These are phyloP conservation scores for Chelon labrosus DNA, from an alignment of 2,797 vertebrate species.

Conservation along the genomic window DNA sequence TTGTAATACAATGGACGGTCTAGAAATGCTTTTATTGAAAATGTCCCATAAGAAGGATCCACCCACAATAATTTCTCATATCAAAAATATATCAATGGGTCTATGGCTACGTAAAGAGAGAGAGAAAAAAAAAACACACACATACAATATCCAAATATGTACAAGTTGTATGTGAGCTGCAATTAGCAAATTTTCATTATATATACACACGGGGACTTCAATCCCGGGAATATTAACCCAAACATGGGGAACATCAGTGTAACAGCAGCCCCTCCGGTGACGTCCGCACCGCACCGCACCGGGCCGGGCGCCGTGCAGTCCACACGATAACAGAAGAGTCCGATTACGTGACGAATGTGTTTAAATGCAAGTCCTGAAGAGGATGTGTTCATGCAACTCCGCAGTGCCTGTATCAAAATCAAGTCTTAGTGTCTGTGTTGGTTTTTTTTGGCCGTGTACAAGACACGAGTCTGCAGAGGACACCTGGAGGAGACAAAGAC, in stretches of 20 bases:
- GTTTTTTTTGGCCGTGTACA: slow-evolving; percentile 5
- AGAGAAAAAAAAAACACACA: slow-evolving; percentile 61
- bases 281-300: slow-evolving; percentile 22
- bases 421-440: slow-evolving; percentile 41
- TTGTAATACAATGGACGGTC: slow-evolving; percentile 32
- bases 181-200: slow-evolving; percentile 81
- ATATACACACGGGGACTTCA: slow-evolving; percentile 73
- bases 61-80: slow-evolving; percentile 80
- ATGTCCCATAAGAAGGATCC: slow-evolving; percentile 62
- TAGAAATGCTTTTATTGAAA: slow-evolving; percentile 68
- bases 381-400: slow-evolving; percentile 43
- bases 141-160: slow-evolving; percentile 87
- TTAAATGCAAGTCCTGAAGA: slow-evolving; percentile 38
- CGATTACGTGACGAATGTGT: slow-evolving; percentile 50
- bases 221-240: slow-evolving; percentile 54
- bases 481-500: slow-evolving; percentile 25
- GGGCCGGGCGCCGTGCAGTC: slow-evolving; percentile 42
- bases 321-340: slow-evolving; percentile 62
- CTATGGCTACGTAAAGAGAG: slow-evolving; percentile 84
- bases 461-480: slow-evolving; percentile 12
- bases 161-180: slow-evolving; percentile 82
- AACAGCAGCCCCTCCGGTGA: slow-evolving; percentile 37
- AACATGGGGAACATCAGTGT: slow-evolving; percentile 37
- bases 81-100: slow-evolving; percentile 88
- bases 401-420: slow-evolving; percentile 37